Conservation (phyloP, 2,797 vertebrate genomes). For the Lophius americanus region DNA sequence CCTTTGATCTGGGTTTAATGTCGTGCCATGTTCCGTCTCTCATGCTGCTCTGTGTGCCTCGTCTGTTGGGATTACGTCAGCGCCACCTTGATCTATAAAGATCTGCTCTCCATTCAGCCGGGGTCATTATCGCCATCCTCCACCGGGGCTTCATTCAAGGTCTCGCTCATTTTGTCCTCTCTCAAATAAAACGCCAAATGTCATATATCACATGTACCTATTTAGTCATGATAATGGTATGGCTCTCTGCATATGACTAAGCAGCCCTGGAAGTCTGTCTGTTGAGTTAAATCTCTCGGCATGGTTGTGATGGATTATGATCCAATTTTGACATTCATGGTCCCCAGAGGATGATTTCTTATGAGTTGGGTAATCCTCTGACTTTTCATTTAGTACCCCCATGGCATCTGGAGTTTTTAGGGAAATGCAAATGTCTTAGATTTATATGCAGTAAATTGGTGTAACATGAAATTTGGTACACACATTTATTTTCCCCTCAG, state of each 20-base stretch:
- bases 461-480: no score
- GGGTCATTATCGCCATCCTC: constrained; percentile 50
- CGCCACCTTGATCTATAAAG: constrained; percentile 65
- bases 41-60: constrained; percentile 48
- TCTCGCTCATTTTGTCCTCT: constrained; percentile 23
- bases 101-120: constrained; percentile 43
- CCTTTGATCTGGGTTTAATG: constrained; percentile 79
- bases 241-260: neutral
- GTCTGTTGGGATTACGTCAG: constrained; percentile 70
- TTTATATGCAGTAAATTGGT: no score
- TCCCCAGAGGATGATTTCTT: neutral
- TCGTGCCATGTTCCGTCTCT: constrained; percentile 66
- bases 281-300: constrained; percentile 1
- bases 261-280: neutral
- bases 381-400: neutral
- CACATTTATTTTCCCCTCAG: no score
- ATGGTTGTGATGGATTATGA: neutral
- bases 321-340: neutral
- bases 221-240: neutral
- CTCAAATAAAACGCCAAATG: constrained; percentile 16
- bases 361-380: neutral
- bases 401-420: no score
- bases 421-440: no score
- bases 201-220: constrained; percentile 20
- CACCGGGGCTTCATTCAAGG: constrained; percentile 28